A percentile compares a stretch with the other conserved stretches of the same genome.
Evolutionary conservation across 2,113 vertebrate genomes (phyloP).

Genomic region (Indicator maculatus): DNA sequence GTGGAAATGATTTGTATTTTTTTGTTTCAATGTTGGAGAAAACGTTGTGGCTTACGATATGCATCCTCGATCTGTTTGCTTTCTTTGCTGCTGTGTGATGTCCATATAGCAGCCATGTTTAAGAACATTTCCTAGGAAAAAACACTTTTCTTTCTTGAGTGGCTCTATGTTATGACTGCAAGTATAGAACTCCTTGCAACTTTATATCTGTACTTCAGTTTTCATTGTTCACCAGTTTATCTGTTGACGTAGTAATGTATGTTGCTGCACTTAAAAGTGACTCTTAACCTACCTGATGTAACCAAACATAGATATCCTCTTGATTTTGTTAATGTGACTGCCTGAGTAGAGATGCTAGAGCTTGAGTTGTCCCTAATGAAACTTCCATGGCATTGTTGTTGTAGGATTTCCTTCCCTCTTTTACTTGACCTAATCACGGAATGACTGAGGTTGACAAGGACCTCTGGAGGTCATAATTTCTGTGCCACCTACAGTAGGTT

Average conservation of each 20-base stretch:
- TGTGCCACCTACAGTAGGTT: not conserved
- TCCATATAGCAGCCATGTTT: not conserved
- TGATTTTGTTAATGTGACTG: not conserved
- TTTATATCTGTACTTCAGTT: not conserved
- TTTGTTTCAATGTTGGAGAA: not conserved
- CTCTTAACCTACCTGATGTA: not conserved
- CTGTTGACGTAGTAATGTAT: not conserved
- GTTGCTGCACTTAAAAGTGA: not conserved
- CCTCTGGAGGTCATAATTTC: not conserved
- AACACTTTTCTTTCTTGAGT: rapidly evolving
- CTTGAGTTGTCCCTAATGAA: not conserved
- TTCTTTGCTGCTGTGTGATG: not conserved
- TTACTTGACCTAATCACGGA: not conserved
- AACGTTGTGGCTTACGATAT: not conserved
- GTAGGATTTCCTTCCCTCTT: not conserved
- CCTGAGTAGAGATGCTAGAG: not conserved
- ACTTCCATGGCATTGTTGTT: not conserved
- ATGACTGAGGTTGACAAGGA: not conserved
- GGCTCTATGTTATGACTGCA: not conserved
- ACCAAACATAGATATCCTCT: not conserved
- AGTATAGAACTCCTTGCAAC: not conserved
- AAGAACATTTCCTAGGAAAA: not conserved
- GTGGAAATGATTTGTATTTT: no score
- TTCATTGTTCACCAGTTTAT: not conserved
- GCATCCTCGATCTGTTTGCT: not conserved